Evolutionary conservation across 2,113 vertebrate genomes (phyloP).

Genomic region (Hipposideros armiger): DNA sequence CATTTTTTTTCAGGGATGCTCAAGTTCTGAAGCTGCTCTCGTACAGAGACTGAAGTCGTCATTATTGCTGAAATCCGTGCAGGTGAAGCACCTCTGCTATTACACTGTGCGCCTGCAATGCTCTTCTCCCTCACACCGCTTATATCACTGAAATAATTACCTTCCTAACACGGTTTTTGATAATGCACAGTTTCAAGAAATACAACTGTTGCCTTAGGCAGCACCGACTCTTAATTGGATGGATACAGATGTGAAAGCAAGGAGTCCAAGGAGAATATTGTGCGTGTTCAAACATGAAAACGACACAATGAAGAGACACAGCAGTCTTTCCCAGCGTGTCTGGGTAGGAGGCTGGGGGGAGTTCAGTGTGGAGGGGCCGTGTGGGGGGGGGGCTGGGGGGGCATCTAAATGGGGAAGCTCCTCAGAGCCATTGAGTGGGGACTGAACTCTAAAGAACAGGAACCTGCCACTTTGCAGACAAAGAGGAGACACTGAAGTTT

Average conservation of each 20-base stretch:
- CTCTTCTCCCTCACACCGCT: neutral
- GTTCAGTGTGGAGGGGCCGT: neutral
- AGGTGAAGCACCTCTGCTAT: neutral
- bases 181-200: slow-evolving; percentile 11
- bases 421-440: neutral
- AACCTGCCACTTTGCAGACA: neutral
- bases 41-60: neutral
- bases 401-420: neutral
- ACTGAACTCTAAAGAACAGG: neutral
- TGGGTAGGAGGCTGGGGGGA: neutral
- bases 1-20: neutral
- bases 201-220: neutral
- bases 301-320: neutral
- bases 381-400: neutral
- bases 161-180: neutral
- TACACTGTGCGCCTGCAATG: neutral
- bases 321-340: fast-evolving
- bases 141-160: neutral
- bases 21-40: neutral
- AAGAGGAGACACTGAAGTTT: neutral
- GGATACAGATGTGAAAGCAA: neutral
- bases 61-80: neutral
- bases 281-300: neutral
- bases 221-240: neutral
- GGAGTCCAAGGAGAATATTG: neutral